These are phyloP conservation scores for Limnodromus scolopaceus DNA, from an alignment of 2,797 vertebrate genomes.

Conservation along the genomic window DNA sequence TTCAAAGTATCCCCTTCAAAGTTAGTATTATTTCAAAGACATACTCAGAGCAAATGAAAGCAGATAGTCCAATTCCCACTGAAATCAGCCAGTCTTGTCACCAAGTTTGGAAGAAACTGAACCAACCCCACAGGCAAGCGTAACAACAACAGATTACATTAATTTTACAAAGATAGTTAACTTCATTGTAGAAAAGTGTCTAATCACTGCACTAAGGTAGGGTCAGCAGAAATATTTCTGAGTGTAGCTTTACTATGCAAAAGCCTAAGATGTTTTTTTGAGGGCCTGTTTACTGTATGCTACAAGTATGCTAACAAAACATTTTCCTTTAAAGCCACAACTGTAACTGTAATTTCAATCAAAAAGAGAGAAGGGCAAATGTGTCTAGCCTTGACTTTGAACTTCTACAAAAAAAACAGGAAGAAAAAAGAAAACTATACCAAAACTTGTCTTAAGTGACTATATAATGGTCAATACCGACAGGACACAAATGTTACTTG, in stretches of 20 bases:
- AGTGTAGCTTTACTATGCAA: background rate
- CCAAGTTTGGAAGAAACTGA: background rate
- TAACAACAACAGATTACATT: background rate
- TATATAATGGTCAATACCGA: background rate
- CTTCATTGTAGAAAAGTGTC: background rate
- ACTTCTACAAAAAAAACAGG: background rate
- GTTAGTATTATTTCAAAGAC: background rate
- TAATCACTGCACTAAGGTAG: background rate
- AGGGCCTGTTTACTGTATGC: background rate
- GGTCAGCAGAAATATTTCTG: background rate
- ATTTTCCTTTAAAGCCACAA: background rate
- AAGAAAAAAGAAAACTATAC: background rate
- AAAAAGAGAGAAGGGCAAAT: background rate
- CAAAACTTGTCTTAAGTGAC: background rate
- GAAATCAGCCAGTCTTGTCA: background rate
- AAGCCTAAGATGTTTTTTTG: background rate
- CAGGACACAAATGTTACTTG: background rate
- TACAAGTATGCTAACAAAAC: background rate
- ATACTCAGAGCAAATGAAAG: background rate
- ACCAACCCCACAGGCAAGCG: background rate
- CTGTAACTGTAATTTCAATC: background rate
- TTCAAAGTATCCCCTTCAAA: background rate
- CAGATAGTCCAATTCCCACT: rapidly evolving
- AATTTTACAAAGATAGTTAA: background rate
- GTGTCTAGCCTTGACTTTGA: background rate